Base-by-base conservation (phyloP, 23 tunicate species). In the Halocynthia aurantium region DNA sequence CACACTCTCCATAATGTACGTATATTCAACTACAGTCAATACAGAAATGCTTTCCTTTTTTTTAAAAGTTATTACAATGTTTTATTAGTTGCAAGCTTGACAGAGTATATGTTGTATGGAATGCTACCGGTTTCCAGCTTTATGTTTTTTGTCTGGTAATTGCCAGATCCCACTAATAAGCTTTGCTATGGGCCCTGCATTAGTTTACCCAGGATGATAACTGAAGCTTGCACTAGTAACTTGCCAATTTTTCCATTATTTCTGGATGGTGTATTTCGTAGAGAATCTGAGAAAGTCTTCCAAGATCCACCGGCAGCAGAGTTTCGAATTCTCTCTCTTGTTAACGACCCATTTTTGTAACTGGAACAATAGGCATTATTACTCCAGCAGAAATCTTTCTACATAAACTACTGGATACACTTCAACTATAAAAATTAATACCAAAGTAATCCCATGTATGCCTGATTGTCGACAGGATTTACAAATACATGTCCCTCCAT, bases 371-470 rank as follows among this genome's bases (percentile, higher is more conserved):
- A 31, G 44, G 44, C 44, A 31, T 31, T 4, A 31, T 31, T 31
- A 0, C 44, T 31, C 44, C 44, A 31, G 44, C 44, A 0, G 2
- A n/a, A 31, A 0, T 31, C 44, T 31, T 67, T 11, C 20, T 72
- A 40, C 13, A 72, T 12, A 13, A 50, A 12, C 57, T 11, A 22
- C 51, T 44, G 50, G 51, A 17, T 20, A 12, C 10, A 0, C 57
- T 44, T 44, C 10, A 13, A 72, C 56, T 20, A 10, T 11, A 13
- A 6, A n/a, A 10, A 65, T 65, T 20, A 8, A 6, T 81, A 89
- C 97, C 98, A 93, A 17, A 93, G 50, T 65, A 93, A 17, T 9
- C 81, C 98, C 98, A 93, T 93, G 77, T 73, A 93, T 9, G 93
- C 78, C 44, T 85, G 58, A 52, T 86, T 79, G 52, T 93, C 86